Evolutionary conservation across 2,888 invertebrate species (phyloP).

Genomic region (Heterodera filipjevi): DNA sequence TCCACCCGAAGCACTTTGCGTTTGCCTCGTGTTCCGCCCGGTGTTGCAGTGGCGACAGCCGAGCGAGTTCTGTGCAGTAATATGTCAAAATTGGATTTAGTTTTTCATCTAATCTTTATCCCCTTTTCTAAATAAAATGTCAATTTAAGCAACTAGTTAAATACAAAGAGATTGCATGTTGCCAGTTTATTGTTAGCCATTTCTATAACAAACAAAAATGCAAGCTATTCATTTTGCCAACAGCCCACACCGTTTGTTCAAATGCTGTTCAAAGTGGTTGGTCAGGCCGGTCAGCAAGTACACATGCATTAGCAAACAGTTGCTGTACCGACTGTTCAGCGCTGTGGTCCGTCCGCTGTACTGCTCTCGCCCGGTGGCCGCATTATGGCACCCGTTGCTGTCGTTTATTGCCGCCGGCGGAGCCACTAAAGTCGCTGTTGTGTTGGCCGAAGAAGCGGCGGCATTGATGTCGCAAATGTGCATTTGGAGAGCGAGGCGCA

Average conservation of each 20-base stretch:
- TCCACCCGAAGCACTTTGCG: neutral
- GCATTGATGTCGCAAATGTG: constrained; percentile 19
- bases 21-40: neutral
- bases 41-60: constrained; percentile 1
- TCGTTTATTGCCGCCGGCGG: neutral
- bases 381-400: neutral
- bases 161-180: neutral
- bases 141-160: no score
- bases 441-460: neutral
- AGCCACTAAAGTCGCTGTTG: neutral
- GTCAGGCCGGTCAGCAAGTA: constrained; percentile 31
- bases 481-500: constrained; percentile 4
- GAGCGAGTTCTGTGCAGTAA: neutral
- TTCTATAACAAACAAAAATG: no score
- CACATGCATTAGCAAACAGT: constrained; percentile 36
- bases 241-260: constrained; percentile 23
- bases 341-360: neutral
- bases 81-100: no score
- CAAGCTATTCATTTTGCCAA: no score
- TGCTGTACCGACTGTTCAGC: constrained; percentile 27
- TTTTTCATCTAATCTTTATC: no score
- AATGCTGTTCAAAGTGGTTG: constrained; percentile 31
- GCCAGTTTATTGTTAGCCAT: no score
- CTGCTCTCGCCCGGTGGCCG: neutral
- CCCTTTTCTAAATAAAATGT: neutral